Base-by-base conservation (phyloP, 2,888 invertebrate species). In the Drosophila peninsularis region DNA sequence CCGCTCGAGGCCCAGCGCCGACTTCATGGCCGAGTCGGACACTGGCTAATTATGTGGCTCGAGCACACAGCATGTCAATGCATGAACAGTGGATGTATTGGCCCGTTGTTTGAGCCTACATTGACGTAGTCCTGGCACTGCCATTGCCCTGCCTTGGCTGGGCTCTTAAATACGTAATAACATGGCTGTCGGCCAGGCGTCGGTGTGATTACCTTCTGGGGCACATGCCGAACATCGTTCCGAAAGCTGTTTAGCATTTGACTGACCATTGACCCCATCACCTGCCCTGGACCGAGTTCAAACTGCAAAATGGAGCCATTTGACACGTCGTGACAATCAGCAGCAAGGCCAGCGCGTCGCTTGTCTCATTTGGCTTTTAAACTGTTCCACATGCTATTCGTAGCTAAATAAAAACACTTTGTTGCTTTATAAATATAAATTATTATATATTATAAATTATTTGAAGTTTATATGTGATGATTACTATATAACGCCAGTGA, bases 121-220 rank as follows among this genome's bases (percentile, higher is more conserved):
- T 53, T 42, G 19, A 21, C 14, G 37, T 17, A 7, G 54, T 61
- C 24, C 44, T 34, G 39, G 27, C 17, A 45, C 30, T 36, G 24
- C 11, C 24, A 34, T 17, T 30, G 42, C 21, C 21, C 21, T 32
- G 37, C 24, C 24, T n/a, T 19, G 37, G 21, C 24, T n/a, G 27
- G n/a, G n/a, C 32, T 47, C 44, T 37, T 77, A 64, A 77, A 77
- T 77, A 77, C 50, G 67, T 77, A 60, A 77, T 77, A 67, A 37
- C 53, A 50, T 45, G 24, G 56, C 61, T 75, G 81, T 75, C 70
- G 70, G 60, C 81, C 71, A 78, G 65, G 75, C 47, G 54, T 62
- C 62, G 84, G 69, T 80, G 79, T 84, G 80, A 78, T 80, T 81
- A 66, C 75, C 79, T 75, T 70, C 78, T 67, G 66, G 66, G 47